Base-by-base conservation (phyloP, 2,797 vertebrate species). In the Malurus splendens region DNA sequence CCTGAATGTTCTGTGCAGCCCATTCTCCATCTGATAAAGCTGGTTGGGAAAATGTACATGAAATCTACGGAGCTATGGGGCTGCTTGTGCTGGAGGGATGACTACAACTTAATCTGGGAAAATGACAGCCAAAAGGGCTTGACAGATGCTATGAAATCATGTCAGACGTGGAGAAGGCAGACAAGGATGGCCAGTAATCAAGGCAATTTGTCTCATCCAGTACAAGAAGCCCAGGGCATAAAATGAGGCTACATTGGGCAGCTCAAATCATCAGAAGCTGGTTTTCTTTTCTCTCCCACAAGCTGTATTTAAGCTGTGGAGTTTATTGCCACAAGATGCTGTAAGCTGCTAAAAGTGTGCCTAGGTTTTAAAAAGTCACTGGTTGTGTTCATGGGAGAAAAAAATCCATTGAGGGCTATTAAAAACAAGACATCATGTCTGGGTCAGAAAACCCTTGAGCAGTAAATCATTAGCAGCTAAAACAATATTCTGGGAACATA, bases 361-460 rank as follows among this genome's bases (percentile, higher is more conserved):
- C 47, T 51, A 7, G 23, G 79, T 65, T 90, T 94, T 78, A 65
- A 90, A 64, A 81, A 78, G 51, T 83, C 66, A 7, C 61, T 44
- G 36, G 22, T 61, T 0, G 3, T 42, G 10, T 28, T 81, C 36
- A 16, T 51, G 47, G 38, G 73, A 73, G 15, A 36, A 42, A 66
- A 74, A 86, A 87, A 84, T 87, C 85, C 51, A 67, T 72, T 16
- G 54, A 51, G 5, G 14, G 70, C 71, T 78, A 77, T 81, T 90
- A 74, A 74, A 81, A 72, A 73, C 44, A 93, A 89, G 80, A 92
- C 86, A 83, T 24, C 5, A 2, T 24, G 80, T 90, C 91, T 87
- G 23, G 76, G 28, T 89, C 42, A 67, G 62, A 87, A 90, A 93
- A 64, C 22, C 65, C 61, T 18, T 5, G 25, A 81, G 36, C 39